Conservation (phyloP, 1,140 invertebrate species). For the Sinella curviseta region DNA sequence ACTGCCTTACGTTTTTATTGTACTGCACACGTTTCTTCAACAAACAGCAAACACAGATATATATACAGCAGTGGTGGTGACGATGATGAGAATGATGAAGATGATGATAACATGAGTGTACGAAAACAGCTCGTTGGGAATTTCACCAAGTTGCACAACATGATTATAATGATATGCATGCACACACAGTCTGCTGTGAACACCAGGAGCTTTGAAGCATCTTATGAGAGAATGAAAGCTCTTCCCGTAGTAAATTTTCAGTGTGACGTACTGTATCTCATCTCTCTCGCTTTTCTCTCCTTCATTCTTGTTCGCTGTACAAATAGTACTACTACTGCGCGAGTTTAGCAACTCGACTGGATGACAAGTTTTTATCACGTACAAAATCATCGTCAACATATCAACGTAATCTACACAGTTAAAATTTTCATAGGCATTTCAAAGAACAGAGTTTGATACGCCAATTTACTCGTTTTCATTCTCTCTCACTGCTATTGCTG, state of each 20-base stretch:
- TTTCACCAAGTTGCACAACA: slow-evolving; percentile 8
- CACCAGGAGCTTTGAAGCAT: slow-evolving; percentile 7
- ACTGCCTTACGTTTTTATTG: slow-evolving; percentile 6
- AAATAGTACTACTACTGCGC: neutral
- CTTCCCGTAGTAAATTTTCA: neutral
- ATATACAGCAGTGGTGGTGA: neutral
- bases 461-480: no score
- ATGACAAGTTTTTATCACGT: neutral
- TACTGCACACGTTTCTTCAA: neutral
- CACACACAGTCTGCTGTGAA: slow-evolving; percentile 3
- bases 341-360: neutral
- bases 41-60: neutral
- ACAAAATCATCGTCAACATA: neutral
- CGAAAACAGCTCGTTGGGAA: slow-evolving; percentile 20
- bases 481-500: no score
- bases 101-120: slow-evolving; percentile 1
- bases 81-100: neutral
- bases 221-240: slow-evolving; percentile 4
- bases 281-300: neutral
- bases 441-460: no score
- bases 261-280: neutral
- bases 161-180: neutral
- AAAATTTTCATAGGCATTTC: no score
- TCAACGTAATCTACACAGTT: no score
- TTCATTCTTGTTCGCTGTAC: neutral